Base-by-base conservation (phyloP, 2,888 invertebrate species). In the Agonopterix arenella region DNA sequence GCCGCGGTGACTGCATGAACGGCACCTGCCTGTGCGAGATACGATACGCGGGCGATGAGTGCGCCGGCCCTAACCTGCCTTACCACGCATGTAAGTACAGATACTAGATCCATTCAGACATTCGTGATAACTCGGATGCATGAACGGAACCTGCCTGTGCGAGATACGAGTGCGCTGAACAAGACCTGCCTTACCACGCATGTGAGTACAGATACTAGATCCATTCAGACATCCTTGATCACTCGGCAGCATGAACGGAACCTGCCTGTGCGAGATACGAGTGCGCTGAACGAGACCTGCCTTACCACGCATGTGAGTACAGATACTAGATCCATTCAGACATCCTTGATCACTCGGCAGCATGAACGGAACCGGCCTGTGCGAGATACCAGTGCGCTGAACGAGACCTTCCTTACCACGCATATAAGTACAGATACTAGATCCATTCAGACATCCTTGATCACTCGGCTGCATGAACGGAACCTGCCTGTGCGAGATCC, bases 1-100 rank as follows among this genome's bases (percentile, higher is more conserved):
- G 96, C 56, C 94, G 95, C 56, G 97, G 97, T 13, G 97, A 97
- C 85, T 97, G 97, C 82, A 92, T 95, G 75, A 96, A 97, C 79
- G 97, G 97, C 58, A 96, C 96, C 49, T 97, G 97, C 76, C 91
- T 96, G 62, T 97, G 97, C 82, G 96, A 97, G 90, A 97, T 97
- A 64, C 91, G 93, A 50, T 97, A 94, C 79, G 91, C 96, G 53
- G 97, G 97, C 8, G 93, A 94, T 53, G 92, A 94, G 69, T 97
- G 97, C 76, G 93, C 94, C 53, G 93, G 94, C 36, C 95, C 94
- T 56, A 97, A 97, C 83, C 79, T 96, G 63, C 94, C 95, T 36
- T 97, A 97, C 72, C 95, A 92, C 68, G 90, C 90, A 36, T 89
- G 90, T 75, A 53, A 71, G 70, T 71, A 46, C n/a, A 11, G n/a